These are phyloP conservation scores for Periphyllus acericola DNA, from an alignment of 2,888 invertebrate genomes.

Conservation along the genomic window DNA sequence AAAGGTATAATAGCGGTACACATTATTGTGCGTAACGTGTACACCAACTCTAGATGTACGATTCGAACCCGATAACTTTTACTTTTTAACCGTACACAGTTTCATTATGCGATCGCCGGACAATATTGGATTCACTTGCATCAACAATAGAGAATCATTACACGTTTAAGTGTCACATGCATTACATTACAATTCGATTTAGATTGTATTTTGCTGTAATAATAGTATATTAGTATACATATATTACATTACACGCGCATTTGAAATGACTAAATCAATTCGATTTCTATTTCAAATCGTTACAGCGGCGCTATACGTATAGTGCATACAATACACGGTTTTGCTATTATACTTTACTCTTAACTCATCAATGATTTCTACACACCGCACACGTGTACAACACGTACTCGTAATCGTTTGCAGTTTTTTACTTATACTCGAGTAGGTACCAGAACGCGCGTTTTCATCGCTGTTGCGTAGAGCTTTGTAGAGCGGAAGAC, in stretches of 20 bases:
- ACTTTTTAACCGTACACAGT: neutral
- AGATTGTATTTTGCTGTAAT: neutral
- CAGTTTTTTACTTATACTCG: neutral
- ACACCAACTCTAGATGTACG: neutral
- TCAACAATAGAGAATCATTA: conserved; percentile 32
- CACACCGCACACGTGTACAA: too few species aligned
- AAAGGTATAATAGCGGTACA: neutral
- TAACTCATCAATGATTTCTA: neutral
- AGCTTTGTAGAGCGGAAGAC: neutral
- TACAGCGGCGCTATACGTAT: neutral
- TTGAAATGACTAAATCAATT: neutral
- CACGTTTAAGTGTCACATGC: neutral
- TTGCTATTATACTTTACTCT: conserved; percentile 28
- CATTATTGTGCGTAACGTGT: too few species aligned
- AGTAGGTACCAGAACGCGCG: neutral
- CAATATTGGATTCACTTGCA: neutral
- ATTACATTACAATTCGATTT: conserved; percentile 2
- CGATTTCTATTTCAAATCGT: neutral
- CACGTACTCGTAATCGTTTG: too few species aligned
- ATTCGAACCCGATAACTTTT: conserved; percentile 24
- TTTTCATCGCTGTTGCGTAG: too few species aligned
- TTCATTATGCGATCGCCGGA: neutral
- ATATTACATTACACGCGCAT: neutral
- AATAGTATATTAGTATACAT: too few species aligned
- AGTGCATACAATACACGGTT: neutral